Evolutionary conservation across 1,140 invertebrate species (phyloP).

Genomic region (Acyrthosiphon pisum): DNA sequence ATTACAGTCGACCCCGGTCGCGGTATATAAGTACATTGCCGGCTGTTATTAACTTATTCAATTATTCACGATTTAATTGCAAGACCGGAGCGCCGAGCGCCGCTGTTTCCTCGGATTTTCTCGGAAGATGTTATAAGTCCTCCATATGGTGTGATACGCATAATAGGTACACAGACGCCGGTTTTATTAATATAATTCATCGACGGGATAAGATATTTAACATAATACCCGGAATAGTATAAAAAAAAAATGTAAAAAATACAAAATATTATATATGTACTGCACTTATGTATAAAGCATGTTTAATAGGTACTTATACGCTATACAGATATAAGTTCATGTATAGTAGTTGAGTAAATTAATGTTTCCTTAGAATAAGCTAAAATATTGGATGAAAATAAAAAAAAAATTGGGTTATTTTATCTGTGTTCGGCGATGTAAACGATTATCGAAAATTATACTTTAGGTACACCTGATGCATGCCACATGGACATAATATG

Average conservation of each 20-base stretch:
- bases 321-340: too few species aligned
- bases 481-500: too few species aligned
- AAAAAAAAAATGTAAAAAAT: background rate
- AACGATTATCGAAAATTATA: too few species aligned
- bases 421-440: too few species aligned
- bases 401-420: too few species aligned
- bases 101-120: background rate
- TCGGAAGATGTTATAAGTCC: background rate
- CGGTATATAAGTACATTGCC: background rate
- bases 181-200: background rate
- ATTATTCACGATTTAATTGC: constrained; percentile 11
- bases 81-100: background rate
- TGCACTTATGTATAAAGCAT: too few species aligned
- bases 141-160: background rate
- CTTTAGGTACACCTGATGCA: too few species aligned
- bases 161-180: too few species aligned
- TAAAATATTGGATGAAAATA: too few species aligned
- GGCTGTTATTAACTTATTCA: background rate
- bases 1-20: background rate
- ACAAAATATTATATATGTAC: background rate
- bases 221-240: background rate
- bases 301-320: background rate
- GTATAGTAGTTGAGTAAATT: background rate
- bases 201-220: background rate
- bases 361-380: too few species aligned